A percentile compares a stretch with the other conserved stretches of the same genome.
Conservation (phyloP, 2,113 vertebrate genomes). For the Pionites leucogaster region DNA sequence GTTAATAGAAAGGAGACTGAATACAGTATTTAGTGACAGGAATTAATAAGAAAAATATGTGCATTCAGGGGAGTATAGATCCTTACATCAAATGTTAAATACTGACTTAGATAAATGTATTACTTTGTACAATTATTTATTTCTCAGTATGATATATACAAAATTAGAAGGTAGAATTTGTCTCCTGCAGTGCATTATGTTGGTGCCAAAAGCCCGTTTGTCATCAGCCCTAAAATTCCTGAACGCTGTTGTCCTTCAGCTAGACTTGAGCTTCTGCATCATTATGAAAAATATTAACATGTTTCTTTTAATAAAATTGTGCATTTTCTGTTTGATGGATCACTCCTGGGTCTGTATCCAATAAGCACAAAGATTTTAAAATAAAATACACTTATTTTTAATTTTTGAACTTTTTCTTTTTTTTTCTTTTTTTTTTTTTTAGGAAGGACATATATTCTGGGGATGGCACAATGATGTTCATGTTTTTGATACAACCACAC, state of each 20-base stretch:
- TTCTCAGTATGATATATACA: background rate
- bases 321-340: background rate
- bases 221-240: background rate
- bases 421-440: background rate
- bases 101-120: background rate
- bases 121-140: background rate
- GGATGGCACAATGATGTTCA: slow-evolving; percentile 97
- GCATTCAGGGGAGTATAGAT: background rate
- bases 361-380: background rate
- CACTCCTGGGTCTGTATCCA: background rate
- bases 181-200: background rate
- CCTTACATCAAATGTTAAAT: background rate
- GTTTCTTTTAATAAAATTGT: background rate
- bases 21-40: background rate
- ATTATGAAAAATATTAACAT: background rate
- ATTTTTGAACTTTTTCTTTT: background rate
- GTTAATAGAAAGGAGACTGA: background rate
- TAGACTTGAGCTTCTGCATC: background rate
- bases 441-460: slow-evolving; percentile 90
- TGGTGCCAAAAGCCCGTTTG: background rate
- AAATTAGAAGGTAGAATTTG: background rate
- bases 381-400: background rate
- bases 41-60: background rate
- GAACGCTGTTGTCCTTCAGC: background rate
- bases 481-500: slow-evolving; percentile 85